Conservation (phyloP, 2,113 vertebrate species). For the Scomber colias region DNA sequence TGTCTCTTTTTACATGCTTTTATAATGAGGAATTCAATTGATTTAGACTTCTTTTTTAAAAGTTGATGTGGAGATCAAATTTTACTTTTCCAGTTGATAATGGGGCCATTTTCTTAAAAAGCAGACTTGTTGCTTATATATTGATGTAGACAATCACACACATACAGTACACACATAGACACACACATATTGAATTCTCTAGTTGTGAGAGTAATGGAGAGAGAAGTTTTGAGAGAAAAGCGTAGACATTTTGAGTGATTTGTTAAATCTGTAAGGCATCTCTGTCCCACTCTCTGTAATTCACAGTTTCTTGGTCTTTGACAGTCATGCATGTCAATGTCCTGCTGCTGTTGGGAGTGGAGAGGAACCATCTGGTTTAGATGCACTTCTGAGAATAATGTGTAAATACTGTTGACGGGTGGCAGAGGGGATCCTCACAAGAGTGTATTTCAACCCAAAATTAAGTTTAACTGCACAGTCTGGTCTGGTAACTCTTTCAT, state of each 20-base stretch:
- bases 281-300: constrained; percentile 46
- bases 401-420: constrained; percentile 60
- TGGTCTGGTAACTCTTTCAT: constrained; percentile 39
- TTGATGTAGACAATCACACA: constrained; percentile 12
- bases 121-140: constrained; percentile 43
- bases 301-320: constrained; percentile 60
- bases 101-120: constrained; percentile 18
- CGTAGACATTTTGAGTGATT: constrained; percentile 44
- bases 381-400: constrained; percentile 61
- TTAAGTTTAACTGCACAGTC: constrained; percentile 31
- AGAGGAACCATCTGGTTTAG: constrained; percentile 68
- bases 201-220: constrained; percentile 45
- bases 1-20: constrained; percentile 43
- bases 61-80: constrained; percentile 33
- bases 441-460: constrained; percentile 44
- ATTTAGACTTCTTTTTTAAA: constrained; percentile 63
- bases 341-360: constrained; percentile 60
- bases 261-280: constrained; percentile 39
- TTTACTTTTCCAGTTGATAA: constrained; percentile 18
- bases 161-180: not conserved
- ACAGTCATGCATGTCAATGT: constrained; percentile 67
- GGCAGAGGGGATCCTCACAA: constrained; percentile 52
- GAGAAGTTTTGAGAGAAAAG: constrained; percentile 53
- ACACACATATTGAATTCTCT: constrained; percentile 17
- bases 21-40: constrained; percentile 72